Evolutionary conservation across 2,113 vertebrate species (phyloP), one percentile per base, ranked within the genome.

Genomic region (Poecile atricapillus): DNA sequence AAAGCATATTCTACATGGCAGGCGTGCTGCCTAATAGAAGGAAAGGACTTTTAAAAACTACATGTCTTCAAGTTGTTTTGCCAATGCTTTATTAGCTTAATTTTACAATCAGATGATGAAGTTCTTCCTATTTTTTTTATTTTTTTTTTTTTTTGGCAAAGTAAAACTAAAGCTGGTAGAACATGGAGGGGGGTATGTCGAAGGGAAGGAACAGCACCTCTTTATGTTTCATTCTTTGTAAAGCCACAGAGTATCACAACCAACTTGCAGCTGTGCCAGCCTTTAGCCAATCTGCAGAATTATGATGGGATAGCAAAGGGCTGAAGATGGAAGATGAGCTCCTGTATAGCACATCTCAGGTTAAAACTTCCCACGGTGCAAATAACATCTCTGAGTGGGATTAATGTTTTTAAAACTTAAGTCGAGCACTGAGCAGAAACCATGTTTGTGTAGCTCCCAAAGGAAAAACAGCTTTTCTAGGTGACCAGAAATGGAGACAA

Each of bases 11-110:
- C 60, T 63, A 75, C 70, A 43, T 27, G 19, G 9, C 15, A 27
- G 24, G 14, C 8, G 2, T 68, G 41, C 50, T 0, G 0, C 37
- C 13, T 49, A 71, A 52, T 8, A 8, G 64, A 87, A 75, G 17
- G 41, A 86, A 83, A 83, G 23, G 7, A 18, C 25, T 83, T 87
- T 46, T 23, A 11, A 70, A 71, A 93, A 41, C 13, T 30, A 20
- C 5, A 16, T 31, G 2, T 65, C 85, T 90, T 71, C 49, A 76
- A 24, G 30, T 59, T 44, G 20, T 62, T 75, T 78, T 67, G 39
- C 7, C 53, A 82, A 7, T 71, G 21, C 3, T 79, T 41, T 79
- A 56, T 76, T 69, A 39, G 14, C 7, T 90, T 27, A 80, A 19
- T 75, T 79, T n/a, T n/a, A n/a, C n/a, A 81, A 78, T 46, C n/a